Conservation (phyloP, 1,140 invertebrate genomes). For the Pogonus chalceus region DNA sequence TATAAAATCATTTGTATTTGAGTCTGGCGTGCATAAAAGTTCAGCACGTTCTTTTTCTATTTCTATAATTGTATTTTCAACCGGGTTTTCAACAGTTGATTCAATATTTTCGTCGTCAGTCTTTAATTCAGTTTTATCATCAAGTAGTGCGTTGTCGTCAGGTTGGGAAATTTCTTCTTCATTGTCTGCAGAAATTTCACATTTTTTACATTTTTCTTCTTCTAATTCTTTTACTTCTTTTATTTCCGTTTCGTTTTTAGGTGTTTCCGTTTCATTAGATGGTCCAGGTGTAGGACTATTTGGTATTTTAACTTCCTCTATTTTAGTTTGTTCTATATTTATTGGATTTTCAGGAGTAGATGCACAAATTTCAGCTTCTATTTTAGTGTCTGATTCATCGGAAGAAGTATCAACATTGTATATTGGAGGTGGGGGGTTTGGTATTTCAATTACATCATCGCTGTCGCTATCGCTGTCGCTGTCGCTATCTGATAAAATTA, state of each 20-base stretch:
- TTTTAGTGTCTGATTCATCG: not conserved
- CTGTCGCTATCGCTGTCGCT: not conserved
- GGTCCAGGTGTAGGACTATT: no score
- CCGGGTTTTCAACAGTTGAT: not conserved
- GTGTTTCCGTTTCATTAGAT: no score
- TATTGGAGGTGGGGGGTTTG: not conserved
- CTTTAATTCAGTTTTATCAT: not conserved
- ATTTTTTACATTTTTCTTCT: no score
- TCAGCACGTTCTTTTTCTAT: conserved; percentile 14
- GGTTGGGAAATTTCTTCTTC: not conserved
- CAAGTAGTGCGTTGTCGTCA: not conserved
- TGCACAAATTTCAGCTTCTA: no score
- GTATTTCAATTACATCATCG: not conserved
- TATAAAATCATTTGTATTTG: conserved; percentile 24
- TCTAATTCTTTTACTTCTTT: no score
- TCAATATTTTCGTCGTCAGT: conserved; percentile 10
- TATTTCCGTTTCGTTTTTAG: no score
- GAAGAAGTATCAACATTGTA: not conserved
- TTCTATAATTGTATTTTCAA: not conserved
- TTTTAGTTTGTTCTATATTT: no score
- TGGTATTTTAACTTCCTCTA: no score
- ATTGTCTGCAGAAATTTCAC: no score
- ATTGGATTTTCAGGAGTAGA: no score
- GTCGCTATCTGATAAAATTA: no score
- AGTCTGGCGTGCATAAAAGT: conserved; percentile 15